Conservation (phyloP, 2,113 vertebrate species). For the Halichoeres trimaculatus region DNA sequence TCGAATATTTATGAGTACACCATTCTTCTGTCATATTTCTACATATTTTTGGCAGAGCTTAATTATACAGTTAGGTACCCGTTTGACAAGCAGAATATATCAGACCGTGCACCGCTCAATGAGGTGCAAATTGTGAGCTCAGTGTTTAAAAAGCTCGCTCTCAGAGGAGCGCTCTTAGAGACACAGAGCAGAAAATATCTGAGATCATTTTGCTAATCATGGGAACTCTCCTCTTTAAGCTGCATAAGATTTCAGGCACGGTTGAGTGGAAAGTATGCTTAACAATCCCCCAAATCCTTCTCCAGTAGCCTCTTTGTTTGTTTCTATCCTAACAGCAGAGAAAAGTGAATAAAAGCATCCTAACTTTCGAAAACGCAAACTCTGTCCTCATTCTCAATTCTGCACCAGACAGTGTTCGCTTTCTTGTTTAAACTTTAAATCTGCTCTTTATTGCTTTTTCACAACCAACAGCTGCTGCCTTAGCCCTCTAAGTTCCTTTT, state of each 20-base stretch:
- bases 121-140: conserved; percentile 45
- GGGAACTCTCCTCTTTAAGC: not conserved
- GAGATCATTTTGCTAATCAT: conserved; percentile 38
- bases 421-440: not conserved
- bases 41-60: conserved; percentile 27
- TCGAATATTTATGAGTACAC: conserved; percentile 38
- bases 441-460: not conserved
- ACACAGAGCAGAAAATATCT: conserved; percentile 19
- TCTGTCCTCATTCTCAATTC: too few relatives aligned
- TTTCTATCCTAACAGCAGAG: too few relatives aligned
- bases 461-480: not conserved
- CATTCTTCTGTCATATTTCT: conserved; percentile 25
- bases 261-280: not conserved
- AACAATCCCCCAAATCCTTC: too few relatives aligned
- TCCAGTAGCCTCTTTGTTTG: too few relatives aligned
- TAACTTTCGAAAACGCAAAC: too few relatives aligned
- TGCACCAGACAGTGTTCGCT: not conserved
- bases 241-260: not conserved
- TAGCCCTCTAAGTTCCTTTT: not conserved
- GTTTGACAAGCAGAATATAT: conserved; percentile 50
- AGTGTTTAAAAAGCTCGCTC: conserved; percentile 44
- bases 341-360: too few relatives aligned
- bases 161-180: conserved; percentile 31
- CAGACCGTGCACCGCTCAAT: conserved; percentile 34
- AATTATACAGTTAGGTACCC: conserved; percentile 44